phyloP scores from a whole-genome alignment of 2,797 vertebrate species.

The Alectoris magna region DNA sequence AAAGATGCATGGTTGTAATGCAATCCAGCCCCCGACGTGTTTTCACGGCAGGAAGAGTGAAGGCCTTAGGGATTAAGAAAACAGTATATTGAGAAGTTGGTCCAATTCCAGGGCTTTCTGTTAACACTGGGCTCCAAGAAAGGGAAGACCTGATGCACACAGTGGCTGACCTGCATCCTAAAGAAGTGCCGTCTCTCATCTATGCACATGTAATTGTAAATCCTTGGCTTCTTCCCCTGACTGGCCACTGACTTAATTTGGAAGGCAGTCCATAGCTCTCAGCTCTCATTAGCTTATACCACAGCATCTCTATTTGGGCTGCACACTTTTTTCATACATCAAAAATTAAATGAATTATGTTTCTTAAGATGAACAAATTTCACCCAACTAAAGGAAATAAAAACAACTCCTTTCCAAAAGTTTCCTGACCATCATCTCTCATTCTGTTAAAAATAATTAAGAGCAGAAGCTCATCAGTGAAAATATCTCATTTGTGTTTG shows the following conservation, averaged over 20 bases:
- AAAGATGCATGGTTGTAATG: background rate
- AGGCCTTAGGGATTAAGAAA: background rate
- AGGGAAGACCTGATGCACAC: background rate
- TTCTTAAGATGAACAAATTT: background rate
- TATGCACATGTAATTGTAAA: background rate
- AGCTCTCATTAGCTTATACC: background rate
- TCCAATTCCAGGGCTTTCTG: background rate
- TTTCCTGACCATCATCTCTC: background rate
- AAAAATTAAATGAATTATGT: background rate
- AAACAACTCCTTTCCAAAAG: background rate
- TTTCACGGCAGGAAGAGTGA: background rate
- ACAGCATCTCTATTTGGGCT: background rate
- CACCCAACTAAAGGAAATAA: background rate
- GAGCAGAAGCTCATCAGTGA: background rate
- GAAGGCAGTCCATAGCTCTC: background rate
- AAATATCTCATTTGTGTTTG: conserved; percentile 36
- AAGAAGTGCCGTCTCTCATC: background rate
- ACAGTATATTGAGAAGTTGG: background rate
- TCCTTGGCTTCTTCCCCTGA: background rate
- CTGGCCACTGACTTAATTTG: background rate
- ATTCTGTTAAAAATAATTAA: conserved; percentile 32
- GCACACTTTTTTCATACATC: background rate
- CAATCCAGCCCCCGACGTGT: background rate
- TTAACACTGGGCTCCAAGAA: background rate
- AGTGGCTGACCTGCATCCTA: background rate